phyloP scores from a whole-genome alignment of 2,113 vertebrate genomes.

The Pardalotus punctatus region DNA sequence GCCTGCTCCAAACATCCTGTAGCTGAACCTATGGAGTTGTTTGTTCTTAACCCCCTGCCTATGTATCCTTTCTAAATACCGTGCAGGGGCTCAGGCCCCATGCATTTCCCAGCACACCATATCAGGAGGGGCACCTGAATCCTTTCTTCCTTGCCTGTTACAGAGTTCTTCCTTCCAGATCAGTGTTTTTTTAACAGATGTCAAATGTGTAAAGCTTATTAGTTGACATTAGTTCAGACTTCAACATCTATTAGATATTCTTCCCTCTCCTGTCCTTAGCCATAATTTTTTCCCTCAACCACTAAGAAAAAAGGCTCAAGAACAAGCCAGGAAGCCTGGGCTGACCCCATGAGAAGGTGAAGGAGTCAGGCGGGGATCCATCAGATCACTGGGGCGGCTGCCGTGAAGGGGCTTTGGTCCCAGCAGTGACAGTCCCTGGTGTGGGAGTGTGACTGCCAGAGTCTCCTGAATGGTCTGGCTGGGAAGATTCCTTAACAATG shows the following conservation, averaged over 20 bases:
- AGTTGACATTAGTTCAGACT: neutral
- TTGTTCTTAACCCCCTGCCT: neutral
- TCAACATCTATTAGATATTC: neutral
- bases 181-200: neutral
- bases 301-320: neutral
- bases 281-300: neutral
- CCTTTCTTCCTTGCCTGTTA: neutral
- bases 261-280: neutral
- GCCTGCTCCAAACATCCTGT: neutral
- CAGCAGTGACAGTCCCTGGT: neutral
- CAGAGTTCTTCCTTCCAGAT: neutral
- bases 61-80: neutral
- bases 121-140: neutral
- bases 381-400: too few relatives aligned
- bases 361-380: rapidly evolving
- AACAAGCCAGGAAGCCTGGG: neutral
- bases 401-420: rapidly evolving
- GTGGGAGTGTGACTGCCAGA: neutral
- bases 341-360: neutral
- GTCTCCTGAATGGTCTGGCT: rapidly evolving
- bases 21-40: neutral
- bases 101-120: neutral
- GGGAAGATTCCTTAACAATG: neutral
- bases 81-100: neutral
- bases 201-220: neutral